A percentile compares a stretch with the other conserved stretches of the same genome.
Conservation (phyloP, 2,113 vertebrate genomes). For the Elanoides forficatus region DNA sequence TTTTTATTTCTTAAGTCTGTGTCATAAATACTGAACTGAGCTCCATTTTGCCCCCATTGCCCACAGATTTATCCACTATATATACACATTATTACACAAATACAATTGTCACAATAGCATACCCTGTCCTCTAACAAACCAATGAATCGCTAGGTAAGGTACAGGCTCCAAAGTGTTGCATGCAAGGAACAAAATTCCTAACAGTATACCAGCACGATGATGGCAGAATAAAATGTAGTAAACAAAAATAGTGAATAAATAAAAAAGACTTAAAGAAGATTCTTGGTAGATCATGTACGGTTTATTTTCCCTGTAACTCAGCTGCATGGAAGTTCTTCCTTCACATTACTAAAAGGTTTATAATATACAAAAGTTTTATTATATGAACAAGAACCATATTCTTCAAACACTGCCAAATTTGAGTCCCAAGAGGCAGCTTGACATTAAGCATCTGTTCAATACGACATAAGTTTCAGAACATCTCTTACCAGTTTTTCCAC, state of each 20-base stretch:
- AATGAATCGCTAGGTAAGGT: fast-evolving
- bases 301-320: neutral
- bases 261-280: neutral
- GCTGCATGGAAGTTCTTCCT: neutral
- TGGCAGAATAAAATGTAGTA: fast-evolving
- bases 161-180: neutral
- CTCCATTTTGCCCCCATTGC: neutral
- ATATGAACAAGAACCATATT: neutral
- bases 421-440: neutral
- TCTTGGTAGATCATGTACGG: neutral
- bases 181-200: neutral
- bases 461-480: neutral
- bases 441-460: neutral
- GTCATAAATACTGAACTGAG: neutral
- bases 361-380: neutral
- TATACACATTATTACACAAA: neutral
- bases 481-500: neutral
- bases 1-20: neutral
- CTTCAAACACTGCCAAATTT: neutral
- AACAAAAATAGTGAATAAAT: neutral
- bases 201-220: neutral
- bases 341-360: neutral
- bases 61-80: neutral
- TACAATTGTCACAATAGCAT: fast-evolving
- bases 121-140: neutral